Percentiles rank a stretch among this genome's conserved stretches.
phyloP scores from a whole-genome alignment of 2,797 vertebrate genomes.

The Nasua narica region DNA sequence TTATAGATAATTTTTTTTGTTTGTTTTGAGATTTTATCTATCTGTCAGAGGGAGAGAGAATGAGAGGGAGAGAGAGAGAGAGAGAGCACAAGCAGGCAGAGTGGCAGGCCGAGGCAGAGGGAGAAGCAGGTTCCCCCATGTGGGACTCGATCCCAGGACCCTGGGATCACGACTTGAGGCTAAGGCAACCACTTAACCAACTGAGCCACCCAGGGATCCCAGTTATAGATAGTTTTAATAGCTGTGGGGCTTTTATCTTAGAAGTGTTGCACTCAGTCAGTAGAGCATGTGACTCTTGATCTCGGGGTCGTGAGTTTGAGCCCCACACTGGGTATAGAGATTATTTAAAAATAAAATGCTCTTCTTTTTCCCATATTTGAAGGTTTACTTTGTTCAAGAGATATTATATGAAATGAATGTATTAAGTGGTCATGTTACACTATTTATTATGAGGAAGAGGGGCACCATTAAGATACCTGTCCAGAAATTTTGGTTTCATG shows the following conservation, averaged over 20 bases:
- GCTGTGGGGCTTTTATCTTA: not conserved
- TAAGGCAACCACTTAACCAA: no score
- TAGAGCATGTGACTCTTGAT: not conserved
- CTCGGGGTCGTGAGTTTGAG: not conserved
- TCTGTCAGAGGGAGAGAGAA: no score
- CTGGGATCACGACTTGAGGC: no score
- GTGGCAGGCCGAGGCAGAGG: no score
- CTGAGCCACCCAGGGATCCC: no score
- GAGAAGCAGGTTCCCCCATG: no score
- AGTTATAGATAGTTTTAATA: not conserved
- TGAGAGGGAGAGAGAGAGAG: no score
- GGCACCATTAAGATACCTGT: not conserved
- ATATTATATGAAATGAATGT: not conserved
- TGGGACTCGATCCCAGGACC: no score
- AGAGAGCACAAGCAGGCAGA: no score
- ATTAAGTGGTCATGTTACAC: not conserved
- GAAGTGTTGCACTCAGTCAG: not conserved
- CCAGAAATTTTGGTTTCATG: not conserved
- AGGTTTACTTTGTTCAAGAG: not conserved
- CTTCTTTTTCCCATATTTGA: not conserved
- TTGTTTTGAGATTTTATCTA: no score
- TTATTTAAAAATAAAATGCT: not conserved
- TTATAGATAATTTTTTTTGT: no score
- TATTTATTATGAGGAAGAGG: not conserved
- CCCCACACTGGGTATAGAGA: not conserved